Percentiles rank a stretch among this genome's conserved stretches.
These are phyloP conservation scores for Globicephala melas DNA, from an alignment of 2,113 vertebrate genomes.

Conservation along the genomic window DNA sequence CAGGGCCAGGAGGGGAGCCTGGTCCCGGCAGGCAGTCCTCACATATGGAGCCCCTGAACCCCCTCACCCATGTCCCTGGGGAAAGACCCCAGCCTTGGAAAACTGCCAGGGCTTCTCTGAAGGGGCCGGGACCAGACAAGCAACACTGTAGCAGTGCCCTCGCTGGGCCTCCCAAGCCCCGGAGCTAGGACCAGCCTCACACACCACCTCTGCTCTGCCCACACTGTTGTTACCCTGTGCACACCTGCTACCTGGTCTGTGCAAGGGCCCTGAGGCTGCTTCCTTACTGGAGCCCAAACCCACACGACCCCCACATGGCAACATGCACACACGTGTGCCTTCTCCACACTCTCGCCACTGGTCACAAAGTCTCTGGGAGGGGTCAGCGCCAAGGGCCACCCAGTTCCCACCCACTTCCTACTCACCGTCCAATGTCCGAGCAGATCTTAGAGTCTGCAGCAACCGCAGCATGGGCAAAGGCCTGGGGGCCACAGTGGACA, in stretches of 20 bases:
- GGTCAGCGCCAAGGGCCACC: not conserved
- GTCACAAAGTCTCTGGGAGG: not conserved
- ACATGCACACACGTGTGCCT: fast-evolving
- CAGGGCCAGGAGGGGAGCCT: too few relatives aligned
- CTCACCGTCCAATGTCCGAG: slow-evolving; percentile 73
- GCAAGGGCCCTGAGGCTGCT: not conserved
- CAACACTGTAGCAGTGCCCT: not conserved
- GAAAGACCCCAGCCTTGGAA: not conserved
- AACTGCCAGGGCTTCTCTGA: not conserved
- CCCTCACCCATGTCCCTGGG: fast-evolving
- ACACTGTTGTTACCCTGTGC: fast-evolving
- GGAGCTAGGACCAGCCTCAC: not conserved
- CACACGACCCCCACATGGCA: fast-evolving
- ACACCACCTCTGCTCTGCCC: not conserved
- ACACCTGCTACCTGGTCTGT: too few relatives aligned
- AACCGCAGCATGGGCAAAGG: not conserved
- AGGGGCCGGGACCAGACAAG: fast-evolving
- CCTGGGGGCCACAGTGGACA: not conserved
- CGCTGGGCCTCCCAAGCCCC: not conserved
- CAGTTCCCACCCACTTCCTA: not conserved
- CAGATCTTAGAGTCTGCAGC: slow-evolving; percentile 64
- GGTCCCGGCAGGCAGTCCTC: not conserved
- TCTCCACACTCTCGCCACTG: not conserved
- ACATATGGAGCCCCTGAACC: fast-evolving
- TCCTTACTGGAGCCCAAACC: not conserved